Evolutionary conservation across 2,888 invertebrate genomes (phyloP).

Genomic region (Eupelmus urozonus): DNA sequence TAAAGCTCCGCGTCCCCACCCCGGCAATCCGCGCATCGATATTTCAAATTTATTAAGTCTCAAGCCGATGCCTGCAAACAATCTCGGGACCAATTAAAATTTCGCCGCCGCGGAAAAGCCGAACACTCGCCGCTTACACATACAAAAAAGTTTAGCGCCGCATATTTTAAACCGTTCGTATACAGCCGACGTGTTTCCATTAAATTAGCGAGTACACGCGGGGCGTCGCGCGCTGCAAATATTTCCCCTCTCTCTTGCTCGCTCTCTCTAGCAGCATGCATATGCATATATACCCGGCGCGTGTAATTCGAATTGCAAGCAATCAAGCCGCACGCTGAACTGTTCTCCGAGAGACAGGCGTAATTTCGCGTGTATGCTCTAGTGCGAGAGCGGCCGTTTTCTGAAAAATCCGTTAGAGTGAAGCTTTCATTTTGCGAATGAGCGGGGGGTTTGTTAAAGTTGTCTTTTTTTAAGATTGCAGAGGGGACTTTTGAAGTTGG

Average conservation of each 20-base stretch:
- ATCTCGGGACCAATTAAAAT: neutral
- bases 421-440: neutral
- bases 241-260: neutral
- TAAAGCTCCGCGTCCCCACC: too few relatives aligned
- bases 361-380: too few relatives aligned
- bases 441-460: neutral
- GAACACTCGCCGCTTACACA: too few relatives aligned
- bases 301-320: slow-evolving; percentile 41
- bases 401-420: slow-evolving; percentile 1
- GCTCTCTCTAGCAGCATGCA: neutral
- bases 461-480: neutral
- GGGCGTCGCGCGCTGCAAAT: neutral
- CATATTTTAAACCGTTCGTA: neutral
- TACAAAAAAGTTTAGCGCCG: neutral
- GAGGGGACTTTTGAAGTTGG: too few relatives aligned
- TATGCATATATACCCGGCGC: too few relatives aligned
- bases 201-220: slow-evolving; percentile 29
- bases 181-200: slow-evolving; percentile 13
- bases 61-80: too few relatives aligned
- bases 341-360: slow-evolving; percentile 17
- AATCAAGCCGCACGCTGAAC: slow-evolving; percentile 29
- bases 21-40: too few relatives aligned
- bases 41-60: too few relatives aligned
- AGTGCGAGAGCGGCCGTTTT: too few relatives aligned
- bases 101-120: too few relatives aligned